Conservation (phyloP, 2,888 invertebrate genomes). For the Heliconius ismenius region DNA sequence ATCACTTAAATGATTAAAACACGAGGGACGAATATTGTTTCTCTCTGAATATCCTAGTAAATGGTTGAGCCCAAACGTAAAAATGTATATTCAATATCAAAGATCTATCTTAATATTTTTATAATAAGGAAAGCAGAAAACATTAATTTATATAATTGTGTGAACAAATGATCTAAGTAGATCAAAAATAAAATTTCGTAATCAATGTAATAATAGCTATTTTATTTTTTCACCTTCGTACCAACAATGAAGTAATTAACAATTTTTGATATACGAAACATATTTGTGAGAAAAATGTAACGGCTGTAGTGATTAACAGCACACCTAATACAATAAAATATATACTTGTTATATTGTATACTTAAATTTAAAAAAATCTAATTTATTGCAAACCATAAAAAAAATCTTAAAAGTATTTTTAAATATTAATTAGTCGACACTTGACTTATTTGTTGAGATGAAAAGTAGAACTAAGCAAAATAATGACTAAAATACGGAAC, state of each 20-base stretch:
- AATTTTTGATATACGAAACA: background rate
- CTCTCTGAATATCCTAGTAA: background rate
- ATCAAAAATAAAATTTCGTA: background rate
- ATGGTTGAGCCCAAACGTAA: too few relatives aligned
- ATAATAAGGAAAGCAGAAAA: background rate
- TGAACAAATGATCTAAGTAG: background rate
- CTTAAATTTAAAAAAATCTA: too few relatives aligned
- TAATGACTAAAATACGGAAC: too few relatives aligned
- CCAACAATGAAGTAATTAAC: slow-evolving; percentile 15
- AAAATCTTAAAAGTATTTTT: too few relatives aligned
- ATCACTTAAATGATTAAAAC: too few relatives aligned
- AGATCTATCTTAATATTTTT: background rate
- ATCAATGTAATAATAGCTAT: slow-evolving; percentile 2
- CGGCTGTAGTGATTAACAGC: background rate
- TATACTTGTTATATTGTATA: too few relatives aligned
- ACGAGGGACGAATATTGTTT: background rate
- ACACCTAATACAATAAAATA: background rate
- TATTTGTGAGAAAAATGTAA: slow-evolving; percentile 11
- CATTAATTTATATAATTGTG: background rate
- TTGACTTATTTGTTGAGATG: too few relatives aligned
- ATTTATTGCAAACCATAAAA: too few relatives aligned
- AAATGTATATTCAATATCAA: too few relatives aligned
- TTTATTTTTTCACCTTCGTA: slow-evolving; percentile 5
- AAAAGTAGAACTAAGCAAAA: too few relatives aligned
- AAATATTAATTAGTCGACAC: too few relatives aligned